Evolutionary conservation across 2,888 invertebrate genomes (phyloP).

Genomic region (Cataglyphis rosenhaueri): DNA sequence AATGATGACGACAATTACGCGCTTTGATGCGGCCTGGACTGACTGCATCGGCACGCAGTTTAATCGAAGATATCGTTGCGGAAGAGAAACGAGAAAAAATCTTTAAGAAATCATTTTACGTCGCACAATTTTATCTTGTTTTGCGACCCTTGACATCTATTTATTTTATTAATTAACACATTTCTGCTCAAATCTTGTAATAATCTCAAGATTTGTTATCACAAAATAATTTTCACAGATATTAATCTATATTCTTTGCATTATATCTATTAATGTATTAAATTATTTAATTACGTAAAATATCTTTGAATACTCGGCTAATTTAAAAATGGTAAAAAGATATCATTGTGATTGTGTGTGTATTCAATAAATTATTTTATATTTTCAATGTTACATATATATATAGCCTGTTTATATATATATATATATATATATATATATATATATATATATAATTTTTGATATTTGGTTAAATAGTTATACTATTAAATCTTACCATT

Average conservation of each 20-base stretch:
- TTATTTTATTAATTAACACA: slow-evolving; percentile 10
- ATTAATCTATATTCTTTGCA: background rate
- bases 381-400: background rate
- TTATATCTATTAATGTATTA: background rate
- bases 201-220: slow-evolving; percentile 11
- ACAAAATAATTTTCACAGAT: slow-evolving; percentile 16
- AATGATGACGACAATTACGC: slow-evolving; percentile 49
- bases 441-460: background rate
- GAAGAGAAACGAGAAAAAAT: slow-evolving; percentile 3
- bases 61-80: slow-evolving; percentile 4
- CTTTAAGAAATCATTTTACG: background rate
- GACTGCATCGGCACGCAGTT: background rate
- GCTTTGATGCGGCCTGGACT: slow-evolving; percentile 34
- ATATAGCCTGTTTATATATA: background rate
- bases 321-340: background rate
- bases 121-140: background rate
- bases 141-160: background rate
- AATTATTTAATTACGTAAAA: slow-evolving; percentile 6
- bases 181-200: background rate
- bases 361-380: slow-evolving; percentile 5
- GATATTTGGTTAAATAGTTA: background rate
- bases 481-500: background rate
- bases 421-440: background rate
- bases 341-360: slow-evolving; percentile 2
- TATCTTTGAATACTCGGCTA: background rate